Conservation (phyloP, 37 sponge, comb jelly and placozoan species). For the Diacarnus erythraeanus region DNA sequence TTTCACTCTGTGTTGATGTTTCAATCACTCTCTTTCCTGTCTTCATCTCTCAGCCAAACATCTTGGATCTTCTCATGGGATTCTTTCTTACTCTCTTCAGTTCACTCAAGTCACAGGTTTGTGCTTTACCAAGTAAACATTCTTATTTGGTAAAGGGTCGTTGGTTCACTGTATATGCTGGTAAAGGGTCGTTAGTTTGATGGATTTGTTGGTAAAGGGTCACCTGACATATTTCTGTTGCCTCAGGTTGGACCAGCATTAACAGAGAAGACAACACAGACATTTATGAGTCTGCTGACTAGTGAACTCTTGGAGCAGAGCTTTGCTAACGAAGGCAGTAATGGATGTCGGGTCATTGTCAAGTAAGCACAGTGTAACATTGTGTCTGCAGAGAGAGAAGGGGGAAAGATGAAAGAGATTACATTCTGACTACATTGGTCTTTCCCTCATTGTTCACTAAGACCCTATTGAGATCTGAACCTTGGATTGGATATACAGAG, state of each 20-base stretch:
- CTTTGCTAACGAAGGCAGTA: conserved; percentile 35
- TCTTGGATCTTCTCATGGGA: conserved; percentile 58
- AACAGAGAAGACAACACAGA: conserved; percentile 64
- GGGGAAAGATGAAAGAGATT: too few species aligned
- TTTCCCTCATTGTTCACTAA: not conserved
- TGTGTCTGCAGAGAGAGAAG: too few species aligned
- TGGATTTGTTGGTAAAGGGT: not conserved
- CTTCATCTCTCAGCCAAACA: conserved; percentile 50
- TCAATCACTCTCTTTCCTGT: conserved; percentile 48
- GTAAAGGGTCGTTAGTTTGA: too few species aligned
- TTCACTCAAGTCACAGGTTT: conserved; percentile 38
- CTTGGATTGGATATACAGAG: too few species aligned
- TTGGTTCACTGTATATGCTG: not conserved
- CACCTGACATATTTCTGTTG: not conserved
- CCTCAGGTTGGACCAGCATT: conserved; percentile 60
- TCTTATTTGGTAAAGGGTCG: not conserved
- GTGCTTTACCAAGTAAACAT: not conserved
- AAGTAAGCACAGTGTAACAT: conserved; percentile 75
- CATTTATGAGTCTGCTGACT: conserved; percentile 70
- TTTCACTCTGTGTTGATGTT: conserved; percentile 36
- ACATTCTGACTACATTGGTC: too few species aligned
- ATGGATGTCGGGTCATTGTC: conserved; percentile 65
- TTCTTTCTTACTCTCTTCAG: conserved; percentile 77
- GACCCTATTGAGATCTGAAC: too few species aligned
- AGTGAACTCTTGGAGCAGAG: conserved; percentile 64